Conservation (phyloP, 1,140 invertebrate genomes). For the Papilio aristodemus region DNA sequence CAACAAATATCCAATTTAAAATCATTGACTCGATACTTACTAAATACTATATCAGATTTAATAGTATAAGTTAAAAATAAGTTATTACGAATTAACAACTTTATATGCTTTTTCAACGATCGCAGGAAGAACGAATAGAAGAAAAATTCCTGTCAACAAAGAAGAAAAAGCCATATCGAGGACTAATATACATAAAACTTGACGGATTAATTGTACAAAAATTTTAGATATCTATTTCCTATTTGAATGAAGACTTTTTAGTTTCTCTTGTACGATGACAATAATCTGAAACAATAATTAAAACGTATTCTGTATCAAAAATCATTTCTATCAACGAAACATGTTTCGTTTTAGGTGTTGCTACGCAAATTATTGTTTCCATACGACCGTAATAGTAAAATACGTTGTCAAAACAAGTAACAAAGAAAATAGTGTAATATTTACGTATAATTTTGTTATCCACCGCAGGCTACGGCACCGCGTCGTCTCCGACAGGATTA, state of each 20-base stretch:
- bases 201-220: not conserved
- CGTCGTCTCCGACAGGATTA: slow-evolving; percentile 20
- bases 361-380: slow-evolving; percentile 27
- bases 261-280: slow-evolving; percentile 11
- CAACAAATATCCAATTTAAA: not conserved
- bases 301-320: not conserved
- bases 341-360: not conserved
- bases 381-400: not conserved
- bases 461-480: slow-evolving; percentile 6
- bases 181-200: not conserved
- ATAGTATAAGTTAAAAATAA: not conserved
- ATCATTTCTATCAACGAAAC: not conserved
- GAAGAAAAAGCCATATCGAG: slow-evolving; percentile 2
- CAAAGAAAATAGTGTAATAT: not conserved
- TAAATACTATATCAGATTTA: not conserved
- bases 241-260: not conserved
- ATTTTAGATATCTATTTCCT: not conserved
- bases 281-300: slow-evolving; percentile 34
- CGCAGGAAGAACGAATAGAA: slow-evolving; percentile 22
- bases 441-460: slow-evolving; percentile 10
- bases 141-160: slow-evolving; percentile 12
- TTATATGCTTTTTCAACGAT: slow-evolving; percentile 6
- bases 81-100: slow-evolving; percentile 8
- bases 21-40: not conserved
- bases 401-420: not conserved